Evolutionary conservation across 2,113 vertebrate genomes (phyloP).

Genomic region (Phyllostomus hastatus): DNA sequence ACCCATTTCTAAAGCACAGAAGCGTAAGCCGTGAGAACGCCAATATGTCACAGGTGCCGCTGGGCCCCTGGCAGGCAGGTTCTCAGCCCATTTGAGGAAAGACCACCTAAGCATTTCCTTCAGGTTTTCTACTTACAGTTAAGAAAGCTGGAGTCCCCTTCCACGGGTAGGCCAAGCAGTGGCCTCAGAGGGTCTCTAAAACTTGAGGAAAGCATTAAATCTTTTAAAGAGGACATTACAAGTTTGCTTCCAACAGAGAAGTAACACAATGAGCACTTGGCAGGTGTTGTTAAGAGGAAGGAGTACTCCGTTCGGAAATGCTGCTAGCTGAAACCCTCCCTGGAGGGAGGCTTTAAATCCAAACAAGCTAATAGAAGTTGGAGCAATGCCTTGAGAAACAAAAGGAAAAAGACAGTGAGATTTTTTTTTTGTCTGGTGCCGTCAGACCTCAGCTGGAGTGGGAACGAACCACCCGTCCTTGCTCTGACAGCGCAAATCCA

Average conservation of each 20-base stretch:
- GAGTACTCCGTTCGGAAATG: neutral
- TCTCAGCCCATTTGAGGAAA: neutral
- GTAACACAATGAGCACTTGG: neutral
- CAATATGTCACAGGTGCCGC: accelerated
- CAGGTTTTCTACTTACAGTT: neutral
- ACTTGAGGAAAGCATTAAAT: neutral
- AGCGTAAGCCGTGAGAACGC: neutral
- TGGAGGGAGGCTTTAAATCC: neutral
- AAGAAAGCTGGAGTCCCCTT: neutral
- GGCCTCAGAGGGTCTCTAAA: neutral
- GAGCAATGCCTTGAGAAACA: neutral
- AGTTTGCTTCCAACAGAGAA: neutral
- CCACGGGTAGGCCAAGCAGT: neutral
- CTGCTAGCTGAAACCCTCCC: neutral
- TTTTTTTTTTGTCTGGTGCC: neutral
- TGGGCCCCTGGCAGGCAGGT: too few species aligned
- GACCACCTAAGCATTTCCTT: neutral
- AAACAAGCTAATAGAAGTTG: neutral
- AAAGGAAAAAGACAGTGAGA: neutral
- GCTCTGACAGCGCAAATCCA: neutral
- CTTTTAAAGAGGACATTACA: neutral
- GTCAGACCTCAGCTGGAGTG: neutral
- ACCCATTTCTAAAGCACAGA: neutral
- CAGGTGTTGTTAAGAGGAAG: neutral
- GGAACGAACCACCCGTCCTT: neutral